Conservation (phyloP, 2,113 vertebrate genomes). For the Neogale vison region DNA sequence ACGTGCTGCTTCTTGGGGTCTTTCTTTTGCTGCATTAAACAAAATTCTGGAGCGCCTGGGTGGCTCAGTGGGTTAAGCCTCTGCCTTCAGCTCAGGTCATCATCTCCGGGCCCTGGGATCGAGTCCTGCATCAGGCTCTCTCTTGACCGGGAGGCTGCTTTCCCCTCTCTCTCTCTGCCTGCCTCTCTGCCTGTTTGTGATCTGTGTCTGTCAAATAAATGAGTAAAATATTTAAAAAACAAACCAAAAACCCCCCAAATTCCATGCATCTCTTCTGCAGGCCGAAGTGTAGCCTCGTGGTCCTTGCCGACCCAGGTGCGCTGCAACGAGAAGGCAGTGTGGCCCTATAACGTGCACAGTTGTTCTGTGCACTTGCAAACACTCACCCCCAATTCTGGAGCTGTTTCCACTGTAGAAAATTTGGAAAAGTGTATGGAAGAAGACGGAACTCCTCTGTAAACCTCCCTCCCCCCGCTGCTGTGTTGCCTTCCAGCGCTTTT, state of each 20-base stretch:
- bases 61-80: too few relatives aligned
- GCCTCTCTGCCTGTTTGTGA: too few relatives aligned
- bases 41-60: too few relatives aligned
- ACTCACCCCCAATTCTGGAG: neutral
- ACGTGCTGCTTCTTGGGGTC: neutral
- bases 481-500: neutral
- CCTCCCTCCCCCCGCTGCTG: too few relatives aligned
- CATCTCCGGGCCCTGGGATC: too few relatives aligned
- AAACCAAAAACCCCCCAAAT: neutral
- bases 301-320: neutral
- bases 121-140: too few relatives aligned
- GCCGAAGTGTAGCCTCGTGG: neutral
- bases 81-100: too few relatives aligned
- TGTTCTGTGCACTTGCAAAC: neutral
- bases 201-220: too few relatives aligned
- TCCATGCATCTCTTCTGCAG: neutral
- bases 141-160: too few relatives aligned
- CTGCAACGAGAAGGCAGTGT: neutral
- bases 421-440: neutral
- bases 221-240: too few relatives aligned
- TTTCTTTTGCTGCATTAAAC: neutral
- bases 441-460: neutral
- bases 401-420: neutral
- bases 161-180: too few relatives aligned
- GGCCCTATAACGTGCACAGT: fast-evolving